Percentiles rank a stretch among this genome's conserved stretches.
Conservation (phyloP, 1,140 invertebrate species). For the Ceratosolen solmsi region DNA sequence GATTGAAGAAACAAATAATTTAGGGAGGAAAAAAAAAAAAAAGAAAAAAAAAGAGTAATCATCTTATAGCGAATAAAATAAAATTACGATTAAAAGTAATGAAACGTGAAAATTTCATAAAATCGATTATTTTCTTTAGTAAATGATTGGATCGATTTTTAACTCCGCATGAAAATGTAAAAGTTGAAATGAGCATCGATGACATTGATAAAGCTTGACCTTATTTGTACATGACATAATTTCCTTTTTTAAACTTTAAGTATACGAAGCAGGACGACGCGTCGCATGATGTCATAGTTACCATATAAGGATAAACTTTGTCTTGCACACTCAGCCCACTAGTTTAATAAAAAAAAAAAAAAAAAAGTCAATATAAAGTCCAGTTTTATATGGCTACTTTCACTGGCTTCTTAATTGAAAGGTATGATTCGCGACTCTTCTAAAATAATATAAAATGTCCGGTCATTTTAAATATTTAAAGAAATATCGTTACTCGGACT, state of each 20-base stretch:
- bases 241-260: background rate
- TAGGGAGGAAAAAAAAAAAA: too few relatives aligned
- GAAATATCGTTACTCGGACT: too few relatives aligned
- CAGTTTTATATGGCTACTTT: constrained; percentile 36
- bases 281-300: constrained; percentile 42
- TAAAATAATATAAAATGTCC: too few relatives aligned
- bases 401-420: constrained; percentile 20
- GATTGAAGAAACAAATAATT: too few relatives aligned
- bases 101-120: background rate
- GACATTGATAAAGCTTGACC: too few relatives aligned
- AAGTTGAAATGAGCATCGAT: too few relatives aligned
- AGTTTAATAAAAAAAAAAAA: too few relatives aligned
- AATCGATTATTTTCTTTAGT: too few relatives aligned
- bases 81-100: background rate
- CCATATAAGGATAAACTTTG: constrained; percentile 27
- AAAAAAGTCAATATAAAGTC: constrained; percentile 44
- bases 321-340: constrained; percentile 1
- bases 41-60: too few relatives aligned
- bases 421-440: background rate
- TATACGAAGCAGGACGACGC: constrained; percentile 32
- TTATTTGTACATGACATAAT: constrained; percentile 4
- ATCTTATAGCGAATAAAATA: background rate
- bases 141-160: too few relatives aligned
- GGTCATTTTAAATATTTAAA: too few relatives aligned
- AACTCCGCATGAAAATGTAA: too few relatives aligned